Percentiles rank a stretch among this genome's conserved stretches.
Evolutionary conservation across 2,888 invertebrate genomes (phyloP).

Genomic region (Drosophila peninsularis): DNA sequence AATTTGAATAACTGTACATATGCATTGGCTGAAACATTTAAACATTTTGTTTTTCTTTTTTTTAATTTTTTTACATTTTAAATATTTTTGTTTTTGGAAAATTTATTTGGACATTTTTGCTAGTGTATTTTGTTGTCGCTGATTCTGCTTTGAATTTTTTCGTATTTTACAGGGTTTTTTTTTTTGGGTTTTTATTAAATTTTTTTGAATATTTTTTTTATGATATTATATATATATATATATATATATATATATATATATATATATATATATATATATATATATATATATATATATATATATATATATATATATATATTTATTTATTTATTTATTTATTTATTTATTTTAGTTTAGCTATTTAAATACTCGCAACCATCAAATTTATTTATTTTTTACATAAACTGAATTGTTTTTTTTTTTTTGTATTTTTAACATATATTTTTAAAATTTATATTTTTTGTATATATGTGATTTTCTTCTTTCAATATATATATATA

Average conservation of each 20-base stretch:
- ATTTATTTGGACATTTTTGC: constrained; percentile 43
- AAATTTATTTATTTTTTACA: constrained; percentile 34
- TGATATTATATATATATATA: constrained; percentile 25
- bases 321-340: too few relatives aligned
- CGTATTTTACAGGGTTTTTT: constrained; percentile 47
- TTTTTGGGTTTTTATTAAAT: not conserved
- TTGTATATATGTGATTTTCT: constrained; percentile 5
- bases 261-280: constrained; percentile 17
- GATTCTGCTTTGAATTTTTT: constrained; percentile 30
- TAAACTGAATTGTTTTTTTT: constrained; percentile 29
- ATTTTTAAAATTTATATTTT: not conserved
- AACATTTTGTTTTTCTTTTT: constrained; percentile 6
- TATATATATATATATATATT: constrained; percentile 18
- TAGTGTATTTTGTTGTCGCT: constrained; percentile 14
- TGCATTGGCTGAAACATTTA: constrained; percentile 28
- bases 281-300: constrained; percentile 17
- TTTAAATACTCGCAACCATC: constrained; percentile 58
- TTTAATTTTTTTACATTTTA: not conserved
- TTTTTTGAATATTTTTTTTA: constrained; percentile 1
- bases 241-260: not conserved
- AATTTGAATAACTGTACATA: constrained; percentile 37
- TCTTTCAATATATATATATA: constrained; percentile 18
- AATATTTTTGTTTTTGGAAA: constrained; percentile 27
- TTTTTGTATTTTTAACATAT: constrained; percentile 17
- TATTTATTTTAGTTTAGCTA: constrained; percentile 49